Base-by-base conservation (phyloP, 2,888 invertebrate genomes). In the Thereva unica region DNA sequence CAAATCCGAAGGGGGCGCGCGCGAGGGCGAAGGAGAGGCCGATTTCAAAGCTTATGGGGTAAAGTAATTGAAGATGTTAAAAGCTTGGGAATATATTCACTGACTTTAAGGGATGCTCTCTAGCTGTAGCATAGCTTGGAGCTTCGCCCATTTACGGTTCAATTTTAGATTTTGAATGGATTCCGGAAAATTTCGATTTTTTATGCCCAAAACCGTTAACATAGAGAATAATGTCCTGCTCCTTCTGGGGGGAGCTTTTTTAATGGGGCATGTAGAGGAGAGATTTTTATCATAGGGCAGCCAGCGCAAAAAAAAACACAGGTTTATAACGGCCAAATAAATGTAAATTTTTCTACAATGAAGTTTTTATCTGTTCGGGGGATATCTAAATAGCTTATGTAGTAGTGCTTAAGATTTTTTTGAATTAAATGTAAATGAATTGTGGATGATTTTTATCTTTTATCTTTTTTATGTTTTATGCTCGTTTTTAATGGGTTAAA, bases 11-110 rank as follows among this genome's bases (percentile, higher is more conserved):
- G 10, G 10, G 6, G 37, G 12, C n/a, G 6, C 5, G 37, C 7
- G 7, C 9, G 9, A 63, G 53, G 47, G 59, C 53, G 23, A 44
- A 55, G 63, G 68, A 64, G 65, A 68, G 67, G 67, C 67, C 69
- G 71, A 72, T 70, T 71, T 71, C 67, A 68, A 70, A 73, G 72
- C 73, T 73, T 73, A 72, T 70, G 71, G 71, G 71, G 73, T 71
- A 72, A 73, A 74, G 74, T 73, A 75, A 75, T 74, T 75, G 73
- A 73, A 72, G 72, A 74, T 72, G 71, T 72, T 73, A 72, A 73
- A 73, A 74, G 74, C 72, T 73, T 72, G 71, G 72, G 72, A 72
- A 72, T 63, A 63, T 52, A 34, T 47, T 52, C 52, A 10, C 42
- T 35, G 7, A n/a, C n/a, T 38, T 35, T 40, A 47, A 23, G 38